These are phyloP conservation scores for Pardalotus punctatus DNA, from an alignment of 2,113 vertebrate genomes.

Conservation along the genomic window DNA sequence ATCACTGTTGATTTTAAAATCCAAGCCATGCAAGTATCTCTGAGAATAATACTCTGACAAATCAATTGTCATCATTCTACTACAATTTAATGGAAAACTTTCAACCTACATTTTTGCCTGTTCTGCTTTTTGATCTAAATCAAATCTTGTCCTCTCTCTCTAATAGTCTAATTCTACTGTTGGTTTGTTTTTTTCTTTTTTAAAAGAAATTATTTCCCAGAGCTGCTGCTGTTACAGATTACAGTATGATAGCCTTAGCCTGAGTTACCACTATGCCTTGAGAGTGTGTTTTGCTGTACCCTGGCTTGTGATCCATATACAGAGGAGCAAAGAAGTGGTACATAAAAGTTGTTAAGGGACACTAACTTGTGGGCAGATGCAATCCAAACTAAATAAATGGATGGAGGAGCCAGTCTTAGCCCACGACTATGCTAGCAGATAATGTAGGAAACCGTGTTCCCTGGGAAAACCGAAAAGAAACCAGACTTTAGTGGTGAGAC, in stretches of 20 bases:
- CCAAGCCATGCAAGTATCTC: not conserved
- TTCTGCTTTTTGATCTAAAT: not conserved
- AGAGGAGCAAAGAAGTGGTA: not conserved
- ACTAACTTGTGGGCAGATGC: not conserved
- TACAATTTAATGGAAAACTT: not conserved
- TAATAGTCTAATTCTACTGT: not conserved
- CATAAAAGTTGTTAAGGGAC: not conserved
- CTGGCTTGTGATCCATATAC: not conserved
- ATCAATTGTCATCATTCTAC: not conserved
- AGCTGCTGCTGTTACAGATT: not conserved
- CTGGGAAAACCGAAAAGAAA: not conserved
- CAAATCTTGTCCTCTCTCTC: not conserved
- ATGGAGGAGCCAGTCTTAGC: not conserved
- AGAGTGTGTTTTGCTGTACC: not conserved
- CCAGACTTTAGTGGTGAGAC: not conserved
- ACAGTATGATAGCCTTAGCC: not conserved
- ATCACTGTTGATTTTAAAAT: not conserved
- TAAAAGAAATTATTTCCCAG: not conserved
- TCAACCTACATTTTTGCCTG: not conserved
- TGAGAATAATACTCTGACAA: not conserved
- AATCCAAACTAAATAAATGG: not conserved
- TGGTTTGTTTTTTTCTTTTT: not conserved
- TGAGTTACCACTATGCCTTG: not conserved
- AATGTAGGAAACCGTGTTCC: not conserved
- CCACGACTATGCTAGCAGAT: not conserved